Evolutionary conservation across 2,113 vertebrate species (phyloP), one percentile per base, ranked within the genome.

Genomic region (Calypte anna): DNA sequence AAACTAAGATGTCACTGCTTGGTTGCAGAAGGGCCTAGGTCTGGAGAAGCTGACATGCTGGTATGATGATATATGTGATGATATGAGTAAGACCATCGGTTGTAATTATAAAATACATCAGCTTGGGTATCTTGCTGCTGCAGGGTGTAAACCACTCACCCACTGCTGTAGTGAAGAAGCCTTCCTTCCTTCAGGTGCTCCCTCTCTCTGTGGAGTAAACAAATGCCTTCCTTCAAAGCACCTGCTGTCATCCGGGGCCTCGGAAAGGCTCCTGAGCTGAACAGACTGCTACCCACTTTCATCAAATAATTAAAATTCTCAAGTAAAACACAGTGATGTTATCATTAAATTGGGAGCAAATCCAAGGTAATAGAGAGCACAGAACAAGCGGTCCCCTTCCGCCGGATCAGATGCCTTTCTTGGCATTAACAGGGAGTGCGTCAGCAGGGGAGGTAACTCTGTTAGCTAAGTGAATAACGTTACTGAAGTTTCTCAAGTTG

Each of bases 361-460:
- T 93, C 94, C 94, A 97, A 94, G 63, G 82, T 17, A 95, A 77
- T 8, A 58, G 86, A 93, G 67, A 95, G 82, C 55, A 81, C 0
- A 28, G 93, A 95, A 96, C 90, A 88, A 95, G 94, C 43, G 17
- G 94, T 94, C 86, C 90, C 91, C 62, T 93, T 97, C 88, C 69
- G 33, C 67, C 1, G 1, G 94, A 82, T 96, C 96, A 95, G 95
- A 95, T 93, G 91, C 93, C 88, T 96, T 96, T 82, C 94, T 94
- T 96, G 90, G 91, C 92, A 88, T 82, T 96, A 92, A 94, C 25
- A 87, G 94, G 91, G 95, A 91, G 90, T 92, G 94, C 70, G 82
- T 96, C 95, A 97, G 77, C 91, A 94, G 91, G 87, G 92, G 95
- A 84, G 92, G 87, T 91, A 94, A 90, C 82, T 94, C 82, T 68